Conservation (phyloP, 2,113 vertebrate species). For the Choloepus hoffmanni region DNA sequence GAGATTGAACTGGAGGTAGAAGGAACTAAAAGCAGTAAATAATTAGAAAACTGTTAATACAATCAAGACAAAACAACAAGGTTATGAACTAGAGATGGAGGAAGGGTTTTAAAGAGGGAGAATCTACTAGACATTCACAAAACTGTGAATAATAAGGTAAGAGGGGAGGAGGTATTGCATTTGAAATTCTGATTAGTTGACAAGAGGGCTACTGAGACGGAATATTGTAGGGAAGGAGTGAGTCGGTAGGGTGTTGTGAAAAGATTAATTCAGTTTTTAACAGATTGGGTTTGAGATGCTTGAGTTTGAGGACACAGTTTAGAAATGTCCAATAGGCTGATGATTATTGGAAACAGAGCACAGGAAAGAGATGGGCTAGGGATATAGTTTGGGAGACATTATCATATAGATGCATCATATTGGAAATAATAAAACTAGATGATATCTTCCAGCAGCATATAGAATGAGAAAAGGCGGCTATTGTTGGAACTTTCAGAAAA, state of each 20-base stretch:
- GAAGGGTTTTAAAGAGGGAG: background rate
- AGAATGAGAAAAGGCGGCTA: background rate
- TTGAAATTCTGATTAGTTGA: constrained; percentile 29
- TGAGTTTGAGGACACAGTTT: background rate
- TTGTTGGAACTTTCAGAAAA: constrained; percentile 5
- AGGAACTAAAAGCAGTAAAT: background rate
- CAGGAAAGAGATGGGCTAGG: background rate
- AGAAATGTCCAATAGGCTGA: background rate
- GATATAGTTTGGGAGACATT: background rate
- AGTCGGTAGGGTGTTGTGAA: background rate
- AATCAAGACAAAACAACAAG: constrained; percentile 1
- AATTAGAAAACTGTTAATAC: background rate
- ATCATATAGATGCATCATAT: constrained; percentile 19
- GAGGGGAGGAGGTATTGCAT: background rate
- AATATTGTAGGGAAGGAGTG: background rate
- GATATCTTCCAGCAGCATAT: background rate
- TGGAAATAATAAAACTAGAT: constrained; percentile 55
- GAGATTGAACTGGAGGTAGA: background rate
- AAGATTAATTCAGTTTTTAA: constrained; percentile 18
- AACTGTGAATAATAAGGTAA: background rate
- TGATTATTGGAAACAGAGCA: background rate
- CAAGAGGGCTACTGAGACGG: background rate
- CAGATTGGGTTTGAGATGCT: background rate
- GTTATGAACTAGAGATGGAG: background rate
- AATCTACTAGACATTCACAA: background rate